Percentiles rank a stretch among this genome's conserved stretches.
Evolutionary conservation across 2,797 vertebrate species (phyloP).

Genomic region (Catharus ustulatus): DNA sequence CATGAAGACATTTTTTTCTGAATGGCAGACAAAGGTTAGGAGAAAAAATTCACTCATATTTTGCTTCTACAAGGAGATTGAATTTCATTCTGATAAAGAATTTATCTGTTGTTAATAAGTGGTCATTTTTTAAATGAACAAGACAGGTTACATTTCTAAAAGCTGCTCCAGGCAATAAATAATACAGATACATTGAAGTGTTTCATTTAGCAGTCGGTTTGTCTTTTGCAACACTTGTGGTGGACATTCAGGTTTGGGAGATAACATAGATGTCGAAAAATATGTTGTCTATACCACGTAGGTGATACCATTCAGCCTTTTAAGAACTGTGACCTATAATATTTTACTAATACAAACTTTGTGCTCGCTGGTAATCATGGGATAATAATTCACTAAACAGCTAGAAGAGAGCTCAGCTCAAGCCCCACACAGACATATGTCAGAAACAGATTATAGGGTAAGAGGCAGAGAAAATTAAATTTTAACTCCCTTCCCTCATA

Average conservation of each 20-base stretch:
- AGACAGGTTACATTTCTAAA: not conserved
- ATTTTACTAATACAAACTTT: conserved; percentile 6
- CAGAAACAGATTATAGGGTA: conserved; percentile 23
- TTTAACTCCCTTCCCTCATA: not conserved
- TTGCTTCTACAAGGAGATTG: not conserved
- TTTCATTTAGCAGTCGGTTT: not conserved
- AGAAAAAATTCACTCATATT: not conserved
- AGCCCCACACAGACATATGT: not conserved
- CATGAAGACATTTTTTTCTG: not conserved
- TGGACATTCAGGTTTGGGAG: not conserved
- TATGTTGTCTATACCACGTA: not conserved
- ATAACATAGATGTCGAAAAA: not conserved
- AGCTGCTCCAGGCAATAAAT: not conserved
- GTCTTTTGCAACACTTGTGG: not conserved
- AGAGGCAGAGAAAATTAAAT: conserved; percentile 40
- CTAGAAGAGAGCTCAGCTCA: not conserved
- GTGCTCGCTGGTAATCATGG: not conserved
- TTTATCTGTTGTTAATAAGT: not conserved
- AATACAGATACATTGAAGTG: not conserved
- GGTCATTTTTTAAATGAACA: not conserved
- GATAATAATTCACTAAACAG: conserved; percentile 9
- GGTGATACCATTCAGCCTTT: not conserved
- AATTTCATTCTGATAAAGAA: not conserved
- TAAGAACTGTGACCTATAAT: not conserved
- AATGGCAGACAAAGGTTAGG: not conserved